A percentile compares a stretch with the other conserved stretches of the same genome.
phyloP scores from a whole-genome alignment of 2,888 invertebrate species.

The Ellobium chinense region DNA sequence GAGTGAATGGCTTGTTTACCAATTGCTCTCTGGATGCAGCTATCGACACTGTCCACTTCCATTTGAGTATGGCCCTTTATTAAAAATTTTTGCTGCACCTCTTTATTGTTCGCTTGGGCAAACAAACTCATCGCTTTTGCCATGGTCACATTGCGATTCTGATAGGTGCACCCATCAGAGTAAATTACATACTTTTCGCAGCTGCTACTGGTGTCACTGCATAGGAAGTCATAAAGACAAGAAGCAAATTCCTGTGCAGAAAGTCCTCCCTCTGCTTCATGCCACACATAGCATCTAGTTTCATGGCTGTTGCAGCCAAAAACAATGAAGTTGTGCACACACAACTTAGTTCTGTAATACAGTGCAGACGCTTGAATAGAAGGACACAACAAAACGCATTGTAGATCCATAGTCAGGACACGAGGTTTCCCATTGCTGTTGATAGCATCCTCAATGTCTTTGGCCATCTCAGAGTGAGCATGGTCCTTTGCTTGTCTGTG shows the following conservation, averaged over 20 bases:
- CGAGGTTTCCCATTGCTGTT: background rate
- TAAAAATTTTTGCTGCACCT: too few relatives aligned
- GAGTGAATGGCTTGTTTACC: background rate
- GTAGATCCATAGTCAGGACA: background rate
- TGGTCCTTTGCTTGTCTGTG: background rate
- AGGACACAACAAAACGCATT: background rate
- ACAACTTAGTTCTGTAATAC: too few relatives aligned
- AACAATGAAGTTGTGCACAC: background rate
- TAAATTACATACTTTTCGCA: background rate
- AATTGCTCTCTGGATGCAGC: background rate
- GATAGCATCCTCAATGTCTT: background rate
- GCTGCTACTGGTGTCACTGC: too few relatives aligned
- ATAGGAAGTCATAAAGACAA: too few relatives aligned
- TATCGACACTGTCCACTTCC: too few relatives aligned
- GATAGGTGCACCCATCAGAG: background rate
- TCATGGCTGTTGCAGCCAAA: background rate
- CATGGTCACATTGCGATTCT: too few relatives aligned
- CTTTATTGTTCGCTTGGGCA: too few relatives aligned
- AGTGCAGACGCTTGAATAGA: too few relatives aligned
- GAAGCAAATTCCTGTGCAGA: background rate
- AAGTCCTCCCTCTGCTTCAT: constrained; percentile 4
- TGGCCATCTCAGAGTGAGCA: background rate
- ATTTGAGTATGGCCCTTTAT: too few relatives aligned
- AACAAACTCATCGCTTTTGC: too few relatives aligned
- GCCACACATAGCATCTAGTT: background rate